These are phyloP conservation scores for Raja brachyura DNA, from an alignment of 2,113 vertebrate species.

Conservation along the genomic window DNA sequence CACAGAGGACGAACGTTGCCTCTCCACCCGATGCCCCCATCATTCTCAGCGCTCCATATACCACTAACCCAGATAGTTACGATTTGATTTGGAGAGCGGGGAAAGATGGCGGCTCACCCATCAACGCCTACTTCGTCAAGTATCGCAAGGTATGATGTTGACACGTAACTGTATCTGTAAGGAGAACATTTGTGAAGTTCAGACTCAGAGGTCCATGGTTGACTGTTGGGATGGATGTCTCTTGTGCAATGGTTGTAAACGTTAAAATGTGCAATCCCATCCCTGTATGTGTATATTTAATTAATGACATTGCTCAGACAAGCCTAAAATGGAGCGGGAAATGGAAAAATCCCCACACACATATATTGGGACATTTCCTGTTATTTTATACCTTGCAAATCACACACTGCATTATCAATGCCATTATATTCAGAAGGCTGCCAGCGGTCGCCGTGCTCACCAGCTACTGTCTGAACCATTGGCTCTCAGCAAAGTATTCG, in stretches of 20 bases:
- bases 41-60: conserved; percentile 88
- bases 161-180: neutral
- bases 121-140: conserved; percentile 89
- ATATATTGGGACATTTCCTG: too few species aligned
- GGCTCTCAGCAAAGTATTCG: too few species aligned
- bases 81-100: conserved; percentile 82
- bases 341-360: neutral
- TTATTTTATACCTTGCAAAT: too few species aligned
- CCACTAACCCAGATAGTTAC: conserved; percentile 73
- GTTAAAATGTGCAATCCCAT: neutral
- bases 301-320: neutral
- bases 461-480: too few species aligned
- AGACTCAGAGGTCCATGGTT: neutral
- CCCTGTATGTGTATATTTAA: neutral
- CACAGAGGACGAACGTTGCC: conserved; percentile 47
- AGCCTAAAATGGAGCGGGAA: neutral
- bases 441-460: too few species aligned
- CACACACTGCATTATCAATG: too few species aligned
- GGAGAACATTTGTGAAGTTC: neutral
- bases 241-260: neutral
- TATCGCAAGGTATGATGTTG: conserved; percentile 80
- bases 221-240: neutral
- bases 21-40: conserved; percentile 83
- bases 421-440: too few species aligned
- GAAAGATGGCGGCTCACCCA: conserved; percentile 70